Percentiles rank a stretch among this genome's conserved stretches.
phyloP scores from a whole-genome alignment of 2,797 vertebrate species.

The Tolypeutes matacus region DNA sequence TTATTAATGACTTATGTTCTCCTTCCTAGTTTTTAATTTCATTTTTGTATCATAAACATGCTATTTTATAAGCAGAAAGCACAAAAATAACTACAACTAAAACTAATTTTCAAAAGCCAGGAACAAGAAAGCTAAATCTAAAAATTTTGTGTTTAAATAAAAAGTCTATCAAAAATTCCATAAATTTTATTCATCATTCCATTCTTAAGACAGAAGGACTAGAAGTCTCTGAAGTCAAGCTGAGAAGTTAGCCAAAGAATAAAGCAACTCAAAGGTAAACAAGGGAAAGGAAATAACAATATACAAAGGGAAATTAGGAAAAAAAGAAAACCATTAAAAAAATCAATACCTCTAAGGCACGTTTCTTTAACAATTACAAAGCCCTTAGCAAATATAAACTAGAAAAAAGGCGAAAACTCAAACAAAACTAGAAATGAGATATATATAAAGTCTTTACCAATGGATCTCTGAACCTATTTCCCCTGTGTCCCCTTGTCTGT shows the following conservation, averaged over 20 bases:
- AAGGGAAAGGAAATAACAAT: background rate
- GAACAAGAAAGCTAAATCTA: background rate
- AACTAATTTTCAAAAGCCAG: background rate
- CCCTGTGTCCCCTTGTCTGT: background rate
- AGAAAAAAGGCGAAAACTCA: conserved; percentile 28
- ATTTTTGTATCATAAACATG: background rate
- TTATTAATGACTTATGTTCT: conserved; percentile 7
- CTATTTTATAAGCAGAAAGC: conserved; percentile 22
- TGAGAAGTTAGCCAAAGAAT: background rate
- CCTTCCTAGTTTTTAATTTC: background rate
- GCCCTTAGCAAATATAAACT: background rate
- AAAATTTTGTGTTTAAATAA: background rate
- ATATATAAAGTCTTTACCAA: background rate
- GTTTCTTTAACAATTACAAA: background rate
- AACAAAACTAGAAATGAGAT: background rate
- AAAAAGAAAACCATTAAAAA: background rate
- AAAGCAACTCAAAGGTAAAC: background rate
- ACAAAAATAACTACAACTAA: background rate
- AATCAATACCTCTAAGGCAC: background rate
- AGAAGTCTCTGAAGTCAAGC: background rate
- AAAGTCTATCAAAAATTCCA: conserved; percentile 25
- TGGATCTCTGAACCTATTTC: background rate
- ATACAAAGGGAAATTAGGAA: background rate
- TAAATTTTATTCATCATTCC: conserved; percentile 28
- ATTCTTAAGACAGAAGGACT: conserved; percentile 10